Evolutionary conservation across 2,113 vertebrate species (phyloP).

Genomic region (Melanocharis versteri): DNA sequence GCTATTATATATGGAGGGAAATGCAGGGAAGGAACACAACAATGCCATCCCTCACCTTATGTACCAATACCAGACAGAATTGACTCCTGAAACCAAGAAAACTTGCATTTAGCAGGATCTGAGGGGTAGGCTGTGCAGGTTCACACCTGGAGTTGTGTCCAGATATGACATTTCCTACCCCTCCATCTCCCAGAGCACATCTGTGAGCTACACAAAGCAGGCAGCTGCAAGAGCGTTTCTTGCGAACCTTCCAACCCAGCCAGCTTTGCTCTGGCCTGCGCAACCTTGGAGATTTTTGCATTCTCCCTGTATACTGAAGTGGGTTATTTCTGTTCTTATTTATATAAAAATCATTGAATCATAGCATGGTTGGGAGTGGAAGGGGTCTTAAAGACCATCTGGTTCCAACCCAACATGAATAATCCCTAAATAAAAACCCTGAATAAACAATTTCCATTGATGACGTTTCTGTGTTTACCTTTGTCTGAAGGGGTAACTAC

Average conservation of each 20-base stretch:
- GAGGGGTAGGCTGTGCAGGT: neutral
- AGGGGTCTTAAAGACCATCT: neutral
- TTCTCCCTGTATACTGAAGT: neutral
- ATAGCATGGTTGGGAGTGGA: neutral
- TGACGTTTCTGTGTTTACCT: neutral
- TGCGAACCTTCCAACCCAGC: neutral
- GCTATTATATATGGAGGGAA: neutral
- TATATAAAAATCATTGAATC: neutral
- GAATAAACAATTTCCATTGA: neutral
- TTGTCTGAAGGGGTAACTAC: neutral
- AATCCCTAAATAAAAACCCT: neutral
- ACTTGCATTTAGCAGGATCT: neutral
- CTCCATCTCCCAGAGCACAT: neutral
- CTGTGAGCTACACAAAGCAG: neutral
- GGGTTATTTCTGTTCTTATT: neutral
- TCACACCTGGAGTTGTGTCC: neutral
- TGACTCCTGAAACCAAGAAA: neutral
- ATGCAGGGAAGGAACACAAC: neutral
- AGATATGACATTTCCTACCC: neutral
- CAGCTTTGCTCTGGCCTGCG: neutral
- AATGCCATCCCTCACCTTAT: neutral
- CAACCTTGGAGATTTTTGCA: neutral
- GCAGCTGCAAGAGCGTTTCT: neutral
- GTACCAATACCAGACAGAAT: rapidly evolving
- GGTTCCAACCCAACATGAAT: neutral